Evolutionary conservation across 2,888 invertebrate species (phyloP).

Genomic region (Caenorhabditis doughertyi): DNA sequence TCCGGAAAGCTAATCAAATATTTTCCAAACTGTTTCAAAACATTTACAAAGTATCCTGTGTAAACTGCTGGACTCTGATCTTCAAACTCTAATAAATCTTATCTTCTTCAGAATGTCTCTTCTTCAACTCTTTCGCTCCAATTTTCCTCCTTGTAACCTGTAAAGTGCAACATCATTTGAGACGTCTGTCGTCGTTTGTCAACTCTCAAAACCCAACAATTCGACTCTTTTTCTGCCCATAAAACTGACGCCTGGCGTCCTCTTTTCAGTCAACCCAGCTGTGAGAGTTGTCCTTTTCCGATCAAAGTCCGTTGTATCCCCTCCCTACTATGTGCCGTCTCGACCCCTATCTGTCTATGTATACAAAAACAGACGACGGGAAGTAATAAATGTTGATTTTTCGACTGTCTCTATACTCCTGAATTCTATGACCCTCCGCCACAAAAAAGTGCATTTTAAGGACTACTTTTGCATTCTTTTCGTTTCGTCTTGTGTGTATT

Average conservation of each 20-base stretch:
- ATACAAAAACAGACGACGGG: constrained; percentile 31
- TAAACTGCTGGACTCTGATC: no score
- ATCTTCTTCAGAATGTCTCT: no score
- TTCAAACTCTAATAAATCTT: no score
- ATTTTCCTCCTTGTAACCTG: neutral
- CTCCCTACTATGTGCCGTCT: neutral
- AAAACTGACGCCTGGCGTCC: constrained; percentile 11
- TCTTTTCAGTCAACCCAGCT: constrained; percentile 25
- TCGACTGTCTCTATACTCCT: neutral
- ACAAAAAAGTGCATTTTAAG: constrained; percentile 47
- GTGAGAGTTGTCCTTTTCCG: constrained; percentile 49
- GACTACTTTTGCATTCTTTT: constrained; percentile 40
- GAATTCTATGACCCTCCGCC: neutral
- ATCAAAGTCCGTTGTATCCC: constrained; percentile 43
- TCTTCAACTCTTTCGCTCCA: constrained; percentile 1
- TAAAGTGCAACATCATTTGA: constrained; percentile 19
- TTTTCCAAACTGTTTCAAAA: no score
- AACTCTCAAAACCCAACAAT: constrained; percentile 17
- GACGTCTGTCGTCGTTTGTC: neutral
- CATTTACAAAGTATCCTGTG: no score
- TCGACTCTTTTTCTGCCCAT: constrained; percentile 5
- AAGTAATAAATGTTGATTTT: constrained; percentile 33
- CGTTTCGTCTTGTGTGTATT: constrained; percentile 2
- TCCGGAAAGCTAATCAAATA: no score
- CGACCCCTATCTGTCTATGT: constrained; percentile 16